A percentile compares a stretch with the other conserved stretches of the same genome.
Conservation (phyloP, 1,140 invertebrate species). For the Drosophila arawakana region DNA sequence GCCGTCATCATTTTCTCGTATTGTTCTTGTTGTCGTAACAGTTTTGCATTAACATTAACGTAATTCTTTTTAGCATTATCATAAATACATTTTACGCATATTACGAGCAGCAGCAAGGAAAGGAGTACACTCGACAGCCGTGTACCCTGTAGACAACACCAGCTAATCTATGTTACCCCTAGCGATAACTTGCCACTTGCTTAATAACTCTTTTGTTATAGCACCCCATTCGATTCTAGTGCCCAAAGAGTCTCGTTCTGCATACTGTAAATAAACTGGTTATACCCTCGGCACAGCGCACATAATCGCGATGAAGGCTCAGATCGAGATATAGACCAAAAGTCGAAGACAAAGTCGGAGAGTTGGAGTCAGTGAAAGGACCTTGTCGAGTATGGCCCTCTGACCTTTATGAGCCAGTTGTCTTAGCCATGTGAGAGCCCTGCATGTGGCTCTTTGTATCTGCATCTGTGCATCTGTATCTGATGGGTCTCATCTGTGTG, state of each 20-base stretch:
- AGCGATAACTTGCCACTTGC: no score
- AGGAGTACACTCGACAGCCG: background rate
- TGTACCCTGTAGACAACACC: no score
- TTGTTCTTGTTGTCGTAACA: constrained; percentile 82
- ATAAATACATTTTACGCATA: constrained; percentile 84
- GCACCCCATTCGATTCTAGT: no score
- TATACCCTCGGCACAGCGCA: background rate
- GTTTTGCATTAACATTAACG: constrained; percentile 83
- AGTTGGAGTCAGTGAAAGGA: background rate
- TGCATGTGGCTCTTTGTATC: background rate
- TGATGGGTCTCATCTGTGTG: constrained; percentile 52
- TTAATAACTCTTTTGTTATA: no score
- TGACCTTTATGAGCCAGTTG: constrained; percentile 33
- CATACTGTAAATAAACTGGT: no score
- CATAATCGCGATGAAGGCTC: background rate
- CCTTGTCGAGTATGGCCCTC: background rate
- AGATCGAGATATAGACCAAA: constrained; percentile 15
- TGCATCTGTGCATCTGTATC: background rate
- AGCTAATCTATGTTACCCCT: no score
- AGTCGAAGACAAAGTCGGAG: background rate
- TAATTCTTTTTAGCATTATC: constrained; percentile 84
- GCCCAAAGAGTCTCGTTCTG: no score
- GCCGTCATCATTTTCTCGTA: constrained; percentile 77
- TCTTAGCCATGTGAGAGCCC: constrained; percentile 11
- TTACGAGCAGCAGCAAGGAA: constrained; percentile 49